A percentile compares a stretch with the other conserved stretches of the same genome.
These are phyloP conservation scores for Cydia strobilella DNA, from an alignment of 1,140 invertebrate genomes.

Conservation along the genomic window DNA sequence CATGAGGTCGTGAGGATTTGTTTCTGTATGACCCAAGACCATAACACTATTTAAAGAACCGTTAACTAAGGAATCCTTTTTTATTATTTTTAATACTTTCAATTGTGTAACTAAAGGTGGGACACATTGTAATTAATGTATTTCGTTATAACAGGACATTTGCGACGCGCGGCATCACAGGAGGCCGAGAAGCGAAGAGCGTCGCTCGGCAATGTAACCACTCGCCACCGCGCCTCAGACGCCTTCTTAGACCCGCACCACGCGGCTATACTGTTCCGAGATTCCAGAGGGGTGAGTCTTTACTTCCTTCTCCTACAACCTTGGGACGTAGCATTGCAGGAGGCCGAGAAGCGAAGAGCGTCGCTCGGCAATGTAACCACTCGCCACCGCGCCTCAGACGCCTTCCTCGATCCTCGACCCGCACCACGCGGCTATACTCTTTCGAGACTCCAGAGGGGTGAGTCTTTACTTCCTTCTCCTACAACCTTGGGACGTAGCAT, in stretches of 20 bases:
- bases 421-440: constrained; percentile 92
- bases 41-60: neutral
- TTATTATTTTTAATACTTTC: neutral
- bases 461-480: constrained; percentile 73
- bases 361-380: constrained; percentile 84
- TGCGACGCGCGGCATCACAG: constrained; percentile 86
- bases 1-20: too few species aligned
- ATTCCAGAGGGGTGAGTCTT: constrained; percentile 93
- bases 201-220: constrained; percentile 84
- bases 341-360: constrained; percentile 86
- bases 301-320: constrained; percentile 51
- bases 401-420: constrained; percentile 91
- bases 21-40: too few species aligned
- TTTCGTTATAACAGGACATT: constrained; percentile 80
- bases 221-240: constrained; percentile 85
- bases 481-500: constrained; percentile 83
- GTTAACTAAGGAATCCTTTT: neutral
- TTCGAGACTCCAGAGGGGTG: constrained; percentile 93
- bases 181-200: constrained; percentile 87
- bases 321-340: constrained; percentile 85
- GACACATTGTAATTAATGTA: neutral
- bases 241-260: constrained; percentile 90
- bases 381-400: constrained; percentile 85
- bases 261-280: constrained; percentile 92
- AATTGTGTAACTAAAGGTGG: neutral